A percentile compares a stretch with the other conserved stretches of the same genome.
These are phyloP conservation scores for Campylomormyrus numenius DNA, from an alignment of 2,113 vertebrate species.

Conservation along the genomic window DNA sequence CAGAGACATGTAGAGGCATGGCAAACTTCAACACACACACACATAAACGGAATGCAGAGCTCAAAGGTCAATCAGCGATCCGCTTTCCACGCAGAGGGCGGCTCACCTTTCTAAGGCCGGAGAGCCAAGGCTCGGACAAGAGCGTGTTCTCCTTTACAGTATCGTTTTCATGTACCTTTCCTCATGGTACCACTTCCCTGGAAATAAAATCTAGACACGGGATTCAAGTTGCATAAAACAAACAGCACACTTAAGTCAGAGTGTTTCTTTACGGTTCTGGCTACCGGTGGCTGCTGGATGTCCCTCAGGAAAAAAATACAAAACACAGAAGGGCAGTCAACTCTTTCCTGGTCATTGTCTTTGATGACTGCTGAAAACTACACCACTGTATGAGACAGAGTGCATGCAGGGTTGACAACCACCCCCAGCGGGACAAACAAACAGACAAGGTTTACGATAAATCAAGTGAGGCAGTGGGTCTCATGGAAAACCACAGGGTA, in stretches of 20 bases:
- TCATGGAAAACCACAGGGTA: background rate
- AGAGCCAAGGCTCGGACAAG: background rate
- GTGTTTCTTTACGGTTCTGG: background rate
- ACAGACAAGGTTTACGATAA: background rate
- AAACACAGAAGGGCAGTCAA: background rate
- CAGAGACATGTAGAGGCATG: background rate
- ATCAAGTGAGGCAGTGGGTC: background rate
- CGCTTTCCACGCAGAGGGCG: slow-evolving; percentile 5
- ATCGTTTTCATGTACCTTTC: slow-evolving; percentile 16
- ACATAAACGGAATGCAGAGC: background rate
- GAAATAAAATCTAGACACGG: slow-evolving; percentile 8
- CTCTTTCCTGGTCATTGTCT: background rate
- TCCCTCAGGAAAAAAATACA: background rate
- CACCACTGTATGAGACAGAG: background rate
- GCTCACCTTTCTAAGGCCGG: slow-evolving; percentile 1
- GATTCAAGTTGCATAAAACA: background rate
- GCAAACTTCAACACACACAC: background rate
- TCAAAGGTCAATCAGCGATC: slow-evolving; percentile 15
- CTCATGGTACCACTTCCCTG: background rate
- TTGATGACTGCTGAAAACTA: background rate
- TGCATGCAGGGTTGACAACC: background rate
- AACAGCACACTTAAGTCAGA: slow-evolving; percentile 6
- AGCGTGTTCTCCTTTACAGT: slow-evolving; percentile 11
- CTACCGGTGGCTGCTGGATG: background rate
- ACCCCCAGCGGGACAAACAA: background rate